phyloP scores from a whole-genome alignment of 2,113 vertebrate species.

The Vulpes lagopus region DNA sequence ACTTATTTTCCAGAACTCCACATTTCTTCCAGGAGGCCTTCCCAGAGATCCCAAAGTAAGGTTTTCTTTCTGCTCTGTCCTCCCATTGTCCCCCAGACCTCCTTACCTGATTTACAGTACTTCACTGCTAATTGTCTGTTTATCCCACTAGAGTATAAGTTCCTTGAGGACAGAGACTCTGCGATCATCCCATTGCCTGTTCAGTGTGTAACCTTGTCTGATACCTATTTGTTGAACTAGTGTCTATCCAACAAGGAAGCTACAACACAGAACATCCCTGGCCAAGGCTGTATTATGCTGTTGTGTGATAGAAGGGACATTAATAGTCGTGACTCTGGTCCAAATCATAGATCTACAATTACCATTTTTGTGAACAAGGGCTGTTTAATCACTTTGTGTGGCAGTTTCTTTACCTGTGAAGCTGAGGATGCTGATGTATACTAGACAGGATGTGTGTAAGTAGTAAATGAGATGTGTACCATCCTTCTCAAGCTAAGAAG shows the following conservation, averaged over 20 bases:
- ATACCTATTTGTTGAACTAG: not conserved
- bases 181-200: not conserved
- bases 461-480: not conserved
- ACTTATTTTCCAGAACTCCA: not conserved
- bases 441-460: not conserved
- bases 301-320: no score
- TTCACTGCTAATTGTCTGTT: not conserved
- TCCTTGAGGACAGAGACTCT: not conserved
- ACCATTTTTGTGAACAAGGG: not conserved
- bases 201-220: rapidly evolving
- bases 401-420: not conserved
- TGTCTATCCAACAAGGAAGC: not conserved
- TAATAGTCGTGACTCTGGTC: not conserved
- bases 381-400: no score
- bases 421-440: not conserved
- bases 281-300: not conserved
- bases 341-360: not conserved
- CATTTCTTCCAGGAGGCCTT: not conserved
- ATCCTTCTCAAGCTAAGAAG: not conserved
- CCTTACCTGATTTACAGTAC: not conserved
- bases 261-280: no score
- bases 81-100: not conserved
- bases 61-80: not conserved
- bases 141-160: not conserved
- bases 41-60: not conserved